Base-by-base conservation (phyloP, 2,113 vertebrate species). In the Corvus hawaiiensis region DNA sequence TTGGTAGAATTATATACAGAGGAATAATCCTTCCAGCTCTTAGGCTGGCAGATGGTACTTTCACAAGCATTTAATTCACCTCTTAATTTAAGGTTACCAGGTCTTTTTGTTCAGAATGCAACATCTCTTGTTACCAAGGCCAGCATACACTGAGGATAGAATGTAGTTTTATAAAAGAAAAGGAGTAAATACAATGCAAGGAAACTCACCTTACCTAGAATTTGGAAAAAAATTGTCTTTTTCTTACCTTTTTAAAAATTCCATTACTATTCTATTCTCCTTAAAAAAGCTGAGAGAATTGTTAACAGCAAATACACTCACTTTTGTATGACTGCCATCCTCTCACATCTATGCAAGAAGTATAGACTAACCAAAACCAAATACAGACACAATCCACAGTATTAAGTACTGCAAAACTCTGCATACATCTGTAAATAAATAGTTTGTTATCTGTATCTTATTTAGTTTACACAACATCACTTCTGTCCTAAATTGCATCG, bases 171-270 rank as follows among this genome's bases (percentile, higher is more conserved):
- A 22, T 28, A 52, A 66, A 89, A 79, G 7, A 35, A 78, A 75
- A 68, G 7, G 11, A 14, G 3, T 27, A 77, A 93, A 49, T 20
- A 54, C 1, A 2, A 43, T 23, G 21, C 8, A 75, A 69, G 16
- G 9, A 89, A 89, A 33, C n/a, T 46, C 10, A 64, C 1, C 3
- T 41, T 39, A 23, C 13, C 28, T 59, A 64, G 13, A 86, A 77
- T 64, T 24, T 37, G 1, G 6, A 3, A 35, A 21, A 68, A 81
- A 77, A 33, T 2, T 0, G 2, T 52, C 0, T 35, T 74, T 89
- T 92, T 2, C 19, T n/a, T 46, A 11, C 11, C 6, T 44, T 32
- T 46, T 68, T 64, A 73, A 46, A 32, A 63, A 35, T 63, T 43
- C 4, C 4, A 15, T 51, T 79, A 16, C 10, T 7, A 32, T 59